These are phyloP conservation scores for Alca torda DNA, from an alignment of 2,797 vertebrate genomes.

Conservation along the genomic window DNA sequence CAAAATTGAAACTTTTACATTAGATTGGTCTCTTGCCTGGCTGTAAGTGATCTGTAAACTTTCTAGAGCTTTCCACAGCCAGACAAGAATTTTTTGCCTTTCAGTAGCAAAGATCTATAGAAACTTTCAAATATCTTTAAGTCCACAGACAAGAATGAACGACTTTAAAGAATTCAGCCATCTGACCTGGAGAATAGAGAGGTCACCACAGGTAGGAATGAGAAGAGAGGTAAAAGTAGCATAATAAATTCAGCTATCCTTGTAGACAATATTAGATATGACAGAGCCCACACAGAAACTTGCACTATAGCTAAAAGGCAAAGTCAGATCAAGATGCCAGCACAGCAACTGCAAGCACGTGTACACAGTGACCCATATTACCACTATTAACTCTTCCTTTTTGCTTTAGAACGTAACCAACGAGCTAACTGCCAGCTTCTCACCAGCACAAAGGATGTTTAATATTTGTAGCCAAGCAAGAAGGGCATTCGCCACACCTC, in stretches of 20 bases:
- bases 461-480: not conserved
- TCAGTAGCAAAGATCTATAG: not conserved
- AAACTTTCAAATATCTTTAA: not conserved
- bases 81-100: not conserved
- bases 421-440: not conserved
- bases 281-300: constrained; percentile 35
- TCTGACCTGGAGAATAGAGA: constrained; percentile 26
- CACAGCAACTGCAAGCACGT: not conserved
- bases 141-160: constrained; percentile 4
- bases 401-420: not conserved
- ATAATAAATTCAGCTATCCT: constrained; percentile 53
- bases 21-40: not conserved
- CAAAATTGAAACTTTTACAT: not conserved
- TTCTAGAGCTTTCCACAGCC: not conserved
- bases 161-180: constrained; percentile 24
- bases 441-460: not conserved
- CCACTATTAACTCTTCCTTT: not conserved
- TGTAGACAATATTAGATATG: constrained; percentile 51
- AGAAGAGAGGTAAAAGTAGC: constrained; percentile 18
- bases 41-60: not conserved
- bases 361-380: not conserved
- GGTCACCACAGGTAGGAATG: constrained; percentile 33
- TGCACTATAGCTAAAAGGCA: constrained; percentile 53
- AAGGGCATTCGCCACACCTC: not conserved
- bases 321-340: constrained; percentile 33